Base-by-base conservation (phyloP, 2,888 invertebrate genomes). In the Clusia tigrina region DNA sequence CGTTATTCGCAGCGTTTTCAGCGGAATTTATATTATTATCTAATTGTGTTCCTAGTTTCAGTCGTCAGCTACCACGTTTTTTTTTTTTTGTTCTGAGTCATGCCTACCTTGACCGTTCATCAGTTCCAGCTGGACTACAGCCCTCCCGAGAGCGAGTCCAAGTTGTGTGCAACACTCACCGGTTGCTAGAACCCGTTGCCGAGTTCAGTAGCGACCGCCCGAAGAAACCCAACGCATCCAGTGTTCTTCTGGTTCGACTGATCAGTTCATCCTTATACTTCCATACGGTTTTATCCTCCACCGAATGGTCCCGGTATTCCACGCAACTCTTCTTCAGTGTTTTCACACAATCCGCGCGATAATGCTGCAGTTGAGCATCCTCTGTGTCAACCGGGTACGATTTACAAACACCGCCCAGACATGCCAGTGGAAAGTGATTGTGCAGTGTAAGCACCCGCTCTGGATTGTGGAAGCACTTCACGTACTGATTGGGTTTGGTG, bases 401-500 rank as follows among this genome's bases (percentile, higher is more conserved):
- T 6, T 2, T 42, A 15, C 74, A 77, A 2, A 52, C 65, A 0
- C 64, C 71, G 0, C 90, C 90, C 58, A 94, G 85, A 81, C 94
- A 95, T 62, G 91, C 91, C 71, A 95, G 84, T 25, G 94, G 93
- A 80, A 93, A 94, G 84, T 95, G 94, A 83, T 95, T 95, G 86
- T 95, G 94, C 69, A 95, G 86, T 54, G 93, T 91, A 58, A 94
- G 86, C 61, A 94, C 93, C 74, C 91, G 89, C 74, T 91, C 91
- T 48, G 94, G 91, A 84, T 93, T 92, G 84, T 94, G 94, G 85
- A 95, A 94, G 82, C 94, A 94, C 84, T 95, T 95, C 72, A 94
- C 91, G 83, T 93, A 94, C 81, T 91, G 90, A 66, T 92, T 92
- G 1, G 93, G 93, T 81, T 91, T 91, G 10, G 94, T 94, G 84